Percentiles rank a stretch among this genome's conserved stretches.
phyloP scores from a whole-genome alignment of 1,140 invertebrate species.

The Dendrolimus kikuchii region DNA sequence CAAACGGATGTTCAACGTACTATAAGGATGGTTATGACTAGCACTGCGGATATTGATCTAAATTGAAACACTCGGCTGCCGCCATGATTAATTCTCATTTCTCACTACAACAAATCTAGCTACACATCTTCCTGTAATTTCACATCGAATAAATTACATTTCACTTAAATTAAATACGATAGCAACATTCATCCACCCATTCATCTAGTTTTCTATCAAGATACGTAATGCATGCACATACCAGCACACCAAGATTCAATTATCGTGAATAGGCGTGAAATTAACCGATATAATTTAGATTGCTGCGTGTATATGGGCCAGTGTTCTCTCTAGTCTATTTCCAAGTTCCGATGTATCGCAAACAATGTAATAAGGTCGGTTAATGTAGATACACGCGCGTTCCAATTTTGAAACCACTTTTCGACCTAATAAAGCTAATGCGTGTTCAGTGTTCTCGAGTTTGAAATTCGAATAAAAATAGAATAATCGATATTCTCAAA shows the following conservation, averaged over 20 bases:
- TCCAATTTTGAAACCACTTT: no score
- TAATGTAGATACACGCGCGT: no score
- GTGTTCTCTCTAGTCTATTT: conserved; percentile 4
- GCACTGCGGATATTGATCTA: no score
- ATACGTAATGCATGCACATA: neutral
- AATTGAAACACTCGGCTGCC: no score
- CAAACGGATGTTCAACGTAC: no score
- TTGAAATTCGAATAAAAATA: no score
- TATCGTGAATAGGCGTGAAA: conserved; percentile 2
- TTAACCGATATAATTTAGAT: conserved; percentile 6
- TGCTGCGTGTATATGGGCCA: conserved; percentile 4
- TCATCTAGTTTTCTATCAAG: neutral
- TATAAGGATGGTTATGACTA: no score
- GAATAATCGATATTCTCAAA: no score
- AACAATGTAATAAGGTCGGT: conserved; percentile 7
- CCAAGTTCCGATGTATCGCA: conserved; percentile 4
- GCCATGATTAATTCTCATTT: no score
- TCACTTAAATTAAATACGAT: neutral
- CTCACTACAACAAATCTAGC: no score
- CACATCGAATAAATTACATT: neutral
- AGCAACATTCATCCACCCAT: neutral
- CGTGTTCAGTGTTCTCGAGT: no score
- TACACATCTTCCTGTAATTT: neutral
- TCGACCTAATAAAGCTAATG: no score
- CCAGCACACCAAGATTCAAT: neutral